Evolutionary conservation across 1,140 invertebrate genomes (phyloP).

Genomic region (Brachionus angularis): DNA sequence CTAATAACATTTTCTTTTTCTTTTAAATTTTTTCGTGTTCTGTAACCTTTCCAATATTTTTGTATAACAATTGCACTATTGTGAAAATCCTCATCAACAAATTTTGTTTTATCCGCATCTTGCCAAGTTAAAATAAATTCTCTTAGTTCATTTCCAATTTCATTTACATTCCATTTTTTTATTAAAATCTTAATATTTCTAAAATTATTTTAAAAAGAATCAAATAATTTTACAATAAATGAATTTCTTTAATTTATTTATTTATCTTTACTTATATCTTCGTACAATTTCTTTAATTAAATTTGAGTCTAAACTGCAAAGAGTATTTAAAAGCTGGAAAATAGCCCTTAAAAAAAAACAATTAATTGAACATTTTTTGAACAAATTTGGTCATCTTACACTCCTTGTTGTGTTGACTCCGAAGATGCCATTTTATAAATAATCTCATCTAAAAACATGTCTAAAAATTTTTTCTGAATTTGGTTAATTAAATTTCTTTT

Average conservation of each 20-base stretch:
- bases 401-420: neutral
- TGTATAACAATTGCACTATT: conserved; percentile 10
- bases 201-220: no score
- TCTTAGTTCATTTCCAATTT: neutral
- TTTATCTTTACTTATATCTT: conserved; percentile 9
- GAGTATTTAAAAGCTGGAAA: conserved; percentile 1
- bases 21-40: conserved; percentile 4
- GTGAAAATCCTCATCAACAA: conserved; percentile 9
- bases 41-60: conserved; percentile 4
- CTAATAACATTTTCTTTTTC: neutral
- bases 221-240: neutral
- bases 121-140: conserved; percentile 11
- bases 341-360: neutral
- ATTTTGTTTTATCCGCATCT: conserved; percentile 16
- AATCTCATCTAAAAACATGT: conserved; percentile 33
- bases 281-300: neutral
- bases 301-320: conserved; percentile 11
- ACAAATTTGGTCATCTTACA: neutral
- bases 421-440: conserved; percentile 19
- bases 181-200: conserved; percentile 16
- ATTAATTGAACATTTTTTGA: neutral
- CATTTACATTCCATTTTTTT: neutral
- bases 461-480: neutral
- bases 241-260: neutral
- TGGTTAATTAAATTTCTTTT: conserved; percentile 8